Conservation (phyloP, 35 echinoderm and acorn worm species). For the Amphiura filiformis region DNA sequence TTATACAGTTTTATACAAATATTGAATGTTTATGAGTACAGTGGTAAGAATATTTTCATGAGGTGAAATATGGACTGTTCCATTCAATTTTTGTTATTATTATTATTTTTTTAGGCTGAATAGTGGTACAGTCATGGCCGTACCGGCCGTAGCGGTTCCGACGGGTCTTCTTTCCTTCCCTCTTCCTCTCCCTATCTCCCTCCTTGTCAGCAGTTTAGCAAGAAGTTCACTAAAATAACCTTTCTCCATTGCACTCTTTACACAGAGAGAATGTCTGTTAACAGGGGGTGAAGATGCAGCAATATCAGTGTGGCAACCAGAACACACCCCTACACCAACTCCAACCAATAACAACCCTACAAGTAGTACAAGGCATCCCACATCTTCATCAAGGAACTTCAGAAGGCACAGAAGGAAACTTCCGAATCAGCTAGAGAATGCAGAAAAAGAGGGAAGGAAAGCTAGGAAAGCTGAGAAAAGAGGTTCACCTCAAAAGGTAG, state of each 20-base stretch:
- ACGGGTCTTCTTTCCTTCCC: background rate
- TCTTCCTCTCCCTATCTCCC: background rate
- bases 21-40: too few relatives aligned
- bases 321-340: background rate
- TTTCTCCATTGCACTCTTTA: too few relatives aligned
- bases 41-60: too few relatives aligned
- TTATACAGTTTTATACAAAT: too few relatives aligned
- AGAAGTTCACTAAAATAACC: background rate
- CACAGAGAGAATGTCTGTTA: constrained; percentile 69
- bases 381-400: background rate
- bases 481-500: constrained; percentile 49
- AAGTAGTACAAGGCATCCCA: background rate
- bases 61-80: too few relatives aligned
- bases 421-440: background rate
- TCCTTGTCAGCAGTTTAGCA: background rate
- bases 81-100: too few relatives aligned
- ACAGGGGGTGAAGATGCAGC: constrained; percentile 84
- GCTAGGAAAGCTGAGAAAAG: constrained; percentile 47
- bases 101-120: too few relatives aligned
- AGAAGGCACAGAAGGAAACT: background rate
- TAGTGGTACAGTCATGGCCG: too few relatives aligned
- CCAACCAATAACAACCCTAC: constrained; percentile 2
- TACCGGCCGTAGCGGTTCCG: too few relatives aligned
- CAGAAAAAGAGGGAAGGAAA: constrained; percentile 14
- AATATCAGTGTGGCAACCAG: constrained; percentile 59